Evolutionary conservation across 2,797 vertebrate genomes (phyloP), one percentile per base, ranked within the genome.

Genomic region (Pseudomugil gertrudae): DNA sequence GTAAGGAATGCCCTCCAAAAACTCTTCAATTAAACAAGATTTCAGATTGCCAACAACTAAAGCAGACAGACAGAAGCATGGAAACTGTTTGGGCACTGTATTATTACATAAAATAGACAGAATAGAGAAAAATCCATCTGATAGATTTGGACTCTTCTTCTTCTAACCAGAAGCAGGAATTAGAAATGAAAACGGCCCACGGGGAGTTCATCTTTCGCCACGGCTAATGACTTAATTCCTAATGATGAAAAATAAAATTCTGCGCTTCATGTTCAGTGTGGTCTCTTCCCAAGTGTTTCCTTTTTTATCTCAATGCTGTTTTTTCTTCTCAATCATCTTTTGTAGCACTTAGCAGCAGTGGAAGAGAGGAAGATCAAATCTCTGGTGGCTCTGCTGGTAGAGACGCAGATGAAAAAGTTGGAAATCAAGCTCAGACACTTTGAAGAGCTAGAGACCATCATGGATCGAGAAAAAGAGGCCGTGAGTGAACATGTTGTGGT

Each of bases 401-500:
- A 99, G 84, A 99, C 97, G 0, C 98, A 99, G 85, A 99, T 99
- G 98, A 99, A 99, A 93, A 99, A 99, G 80, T 83, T 99, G 83
- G 98, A 99, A 93, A 98, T 99, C 70, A 99, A 99, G 74, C 94
- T 99, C 61, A 94, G 98, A 65, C 98, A 99, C 80, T 99, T 99
- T 70, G 98, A 99, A 87, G 98, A 99, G 85, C 84, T 99, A 81
- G 98, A 99, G 88, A 99, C 98, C 75, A 99, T 99, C 73, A 99
- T 99, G 98, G 98, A 99, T 89, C 87, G 97, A 3, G 98, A 99
- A 78, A 98, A 98, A 19, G 98, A 99, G 81, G 97, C 98, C 27
- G 98, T 99, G 84, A 95, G 88, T 84, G 38, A 95, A 95, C 93
- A 94, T 80, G 27, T 9, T 10, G 0, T 29, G 11, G 19, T 2